Percentiles rank a stretch among this genome's conserved stretches.
phyloP scores from a whole-genome alignment of 1,140 invertebrate species.

The Rhynchophorus ferrugineus region DNA sequence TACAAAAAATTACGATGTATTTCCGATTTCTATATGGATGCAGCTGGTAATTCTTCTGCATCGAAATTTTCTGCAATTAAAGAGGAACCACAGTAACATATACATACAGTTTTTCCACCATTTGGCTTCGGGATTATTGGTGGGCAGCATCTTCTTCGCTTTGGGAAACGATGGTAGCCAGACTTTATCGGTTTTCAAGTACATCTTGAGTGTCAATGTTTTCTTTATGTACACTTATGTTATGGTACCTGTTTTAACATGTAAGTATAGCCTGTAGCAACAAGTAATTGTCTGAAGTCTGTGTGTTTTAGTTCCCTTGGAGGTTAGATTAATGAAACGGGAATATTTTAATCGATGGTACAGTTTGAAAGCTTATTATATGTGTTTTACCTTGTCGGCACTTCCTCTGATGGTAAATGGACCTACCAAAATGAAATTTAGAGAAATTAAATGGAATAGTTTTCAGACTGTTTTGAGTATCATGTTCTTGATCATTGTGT shows the following conservation, averaged over 20 bases:
- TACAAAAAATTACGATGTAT: constrained; percentile 34
- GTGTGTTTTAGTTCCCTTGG: constrained; percentile 66
- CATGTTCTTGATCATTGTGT: constrained; percentile 39
- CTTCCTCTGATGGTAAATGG: constrained; percentile 63
- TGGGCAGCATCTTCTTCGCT: constrained; percentile 49
- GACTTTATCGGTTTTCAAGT: constrained; percentile 52
- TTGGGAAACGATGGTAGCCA: constrained; percentile 47
- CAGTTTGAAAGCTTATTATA: constrained; percentile 80
- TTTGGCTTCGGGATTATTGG: constrained; percentile 44
- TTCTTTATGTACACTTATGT: constrained; percentile 58
- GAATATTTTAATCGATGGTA: constrained; percentile 96
- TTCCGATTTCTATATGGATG: constrained; percentile 45
- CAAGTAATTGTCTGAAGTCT: not conserved
- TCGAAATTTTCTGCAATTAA: constrained; percentile 48
- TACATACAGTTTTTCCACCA: constrained; percentile 52
- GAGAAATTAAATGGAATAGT: no score
- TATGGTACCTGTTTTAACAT: constrained; percentile 51
- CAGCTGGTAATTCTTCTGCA: constrained; percentile 48
- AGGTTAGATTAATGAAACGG: constrained; percentile 74
- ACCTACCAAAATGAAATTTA: no score
- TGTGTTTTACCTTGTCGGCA: constrained; percentile 67
- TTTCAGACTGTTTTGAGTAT: constrained; percentile 38
- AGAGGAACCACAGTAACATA: constrained; percentile 47
- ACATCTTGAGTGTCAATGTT: constrained; percentile 48
- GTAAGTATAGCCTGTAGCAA: no score